These are phyloP conservation scores for Rhizomys pruinosus DNA, from an alignment of 2,113 vertebrate species.

Conservation along the genomic window DNA sequence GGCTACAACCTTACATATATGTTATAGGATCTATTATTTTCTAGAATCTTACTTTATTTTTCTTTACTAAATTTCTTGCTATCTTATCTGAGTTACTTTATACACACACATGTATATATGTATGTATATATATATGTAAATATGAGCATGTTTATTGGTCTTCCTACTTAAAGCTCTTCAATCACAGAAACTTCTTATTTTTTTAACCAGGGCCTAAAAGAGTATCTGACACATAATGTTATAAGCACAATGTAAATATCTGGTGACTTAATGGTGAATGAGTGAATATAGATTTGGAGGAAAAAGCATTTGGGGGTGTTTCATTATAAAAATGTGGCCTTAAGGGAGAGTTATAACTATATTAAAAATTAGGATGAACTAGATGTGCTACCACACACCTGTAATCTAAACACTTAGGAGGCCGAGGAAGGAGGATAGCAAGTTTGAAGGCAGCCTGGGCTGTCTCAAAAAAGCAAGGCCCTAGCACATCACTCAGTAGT, in stretches of 20 bases:
- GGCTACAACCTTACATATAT: no score
- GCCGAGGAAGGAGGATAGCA: not conserved
- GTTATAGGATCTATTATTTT: slow-evolving; percentile 13
- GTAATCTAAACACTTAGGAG: not conserved
- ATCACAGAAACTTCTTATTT: not conserved
- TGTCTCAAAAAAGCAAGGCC: not conserved
- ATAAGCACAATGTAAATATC: not conserved
- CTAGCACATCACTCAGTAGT: not conserved
- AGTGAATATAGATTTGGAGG: not conserved
- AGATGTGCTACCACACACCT: not conserved
- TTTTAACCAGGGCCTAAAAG: not conserved
- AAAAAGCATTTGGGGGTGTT: not conserved
- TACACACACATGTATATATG: not conserved
- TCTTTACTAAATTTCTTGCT: not conserved
- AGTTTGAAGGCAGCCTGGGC: no score
- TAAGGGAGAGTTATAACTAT: not conserved
- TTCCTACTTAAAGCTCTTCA: not conserved
- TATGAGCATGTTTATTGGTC: not conserved
- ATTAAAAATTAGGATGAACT: not conserved
- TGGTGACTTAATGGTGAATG: not conserved
- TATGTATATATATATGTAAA: not conserved
- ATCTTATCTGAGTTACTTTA: not conserved
- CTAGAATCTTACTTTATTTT: not conserved
- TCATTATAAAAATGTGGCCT: not conserved
- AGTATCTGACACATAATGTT: not conserved